These are phyloP conservation scores for Myanophis thanlyinensis DNA, from an alignment of 2,113 vertebrate species.

Conservation along the genomic window DNA sequence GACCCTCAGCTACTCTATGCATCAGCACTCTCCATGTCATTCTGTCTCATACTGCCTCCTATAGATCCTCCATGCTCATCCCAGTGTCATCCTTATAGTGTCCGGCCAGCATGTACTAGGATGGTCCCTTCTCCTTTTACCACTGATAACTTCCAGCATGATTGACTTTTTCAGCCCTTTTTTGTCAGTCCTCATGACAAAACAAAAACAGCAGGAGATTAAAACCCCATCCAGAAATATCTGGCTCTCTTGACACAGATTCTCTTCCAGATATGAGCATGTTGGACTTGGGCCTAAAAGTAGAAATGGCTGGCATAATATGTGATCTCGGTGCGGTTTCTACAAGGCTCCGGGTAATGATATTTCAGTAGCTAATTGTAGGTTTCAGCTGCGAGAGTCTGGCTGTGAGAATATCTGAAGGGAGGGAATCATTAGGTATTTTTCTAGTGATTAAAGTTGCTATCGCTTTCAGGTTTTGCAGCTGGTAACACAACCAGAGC, in stretches of 20 bases:
- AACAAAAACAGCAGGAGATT: not conserved
- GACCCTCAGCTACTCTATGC: no score
- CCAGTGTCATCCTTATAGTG: not conserved
- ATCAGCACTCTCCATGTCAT: no score
- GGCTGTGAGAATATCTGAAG: constrained; percentile 49
- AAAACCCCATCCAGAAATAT: not conserved
- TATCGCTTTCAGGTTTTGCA: constrained; percentile 5
- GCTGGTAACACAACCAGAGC: constrained; percentile 43
- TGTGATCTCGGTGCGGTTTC: constrained; percentile 28
- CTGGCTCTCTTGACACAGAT: not conserved
- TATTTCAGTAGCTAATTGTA: constrained; percentile 52
- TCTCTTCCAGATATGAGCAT: not conserved
- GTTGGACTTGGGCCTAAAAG: not conserved
- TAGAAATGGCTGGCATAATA: constrained; percentile 26
- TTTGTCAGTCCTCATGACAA: not conserved
- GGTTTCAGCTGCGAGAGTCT: constrained; percentile 45
- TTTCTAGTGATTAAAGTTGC: constrained; percentile 56
- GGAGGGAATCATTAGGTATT: constrained; percentile 49
- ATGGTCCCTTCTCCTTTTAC: not conserved
- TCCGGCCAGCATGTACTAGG: not conserved
- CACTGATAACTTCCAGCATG: not conserved
- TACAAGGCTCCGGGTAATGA: constrained; percentile 51
- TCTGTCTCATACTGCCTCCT: not conserved
- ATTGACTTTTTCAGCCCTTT: not conserved
- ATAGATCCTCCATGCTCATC: not conserved